A percentile compares a stretch with the other conserved stretches of the same genome.
Conservation (phyloP, 2,113 vertebrate species). For the Phocoena sinus region DNA sequence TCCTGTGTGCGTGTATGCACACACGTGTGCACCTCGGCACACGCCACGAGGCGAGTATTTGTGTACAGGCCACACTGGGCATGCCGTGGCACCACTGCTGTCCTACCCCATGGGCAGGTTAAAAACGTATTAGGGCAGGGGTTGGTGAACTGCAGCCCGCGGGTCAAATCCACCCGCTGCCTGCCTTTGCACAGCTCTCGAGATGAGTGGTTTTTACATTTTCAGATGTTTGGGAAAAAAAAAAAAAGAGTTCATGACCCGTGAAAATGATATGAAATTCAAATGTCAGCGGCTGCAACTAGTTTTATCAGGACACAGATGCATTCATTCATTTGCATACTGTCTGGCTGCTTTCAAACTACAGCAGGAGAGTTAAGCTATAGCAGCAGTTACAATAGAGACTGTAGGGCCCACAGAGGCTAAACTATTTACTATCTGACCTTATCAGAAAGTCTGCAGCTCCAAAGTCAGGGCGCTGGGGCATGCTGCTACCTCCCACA, state of each 20-base stretch:
- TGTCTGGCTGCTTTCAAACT: neutral
- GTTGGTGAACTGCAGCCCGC: rapidly evolving
- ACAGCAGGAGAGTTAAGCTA: rapidly evolving
- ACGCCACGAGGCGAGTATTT: rapidly evolving
- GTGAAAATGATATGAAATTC: neutral
- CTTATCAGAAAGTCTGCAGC: neutral
- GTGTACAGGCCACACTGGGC: rapidly evolving
- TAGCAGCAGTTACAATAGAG: no score
- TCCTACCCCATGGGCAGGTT: neutral
- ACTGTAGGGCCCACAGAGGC: neutral
- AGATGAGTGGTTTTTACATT: neutral
- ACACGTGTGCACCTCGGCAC: rapidly evolving
- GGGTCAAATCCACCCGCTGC: rapidly evolving
- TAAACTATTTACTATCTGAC: neutral
- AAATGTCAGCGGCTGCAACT: neutral
- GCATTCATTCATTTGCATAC: neutral
- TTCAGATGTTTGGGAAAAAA: neutral
- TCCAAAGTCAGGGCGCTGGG: neutral
- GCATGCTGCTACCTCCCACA: neutral
- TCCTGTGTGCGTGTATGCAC: neutral
- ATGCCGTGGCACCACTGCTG: rapidly evolving
- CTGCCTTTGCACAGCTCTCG: neutral
- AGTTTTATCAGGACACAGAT: neutral
- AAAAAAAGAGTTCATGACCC: neutral
- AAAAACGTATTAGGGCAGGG: neutral